Evolutionary conservation across 2,113 vertebrate genomes (phyloP), one percentile per base, ranked within the genome.

Genomic region (Cryptomyrus ogoouensis): DNA sequence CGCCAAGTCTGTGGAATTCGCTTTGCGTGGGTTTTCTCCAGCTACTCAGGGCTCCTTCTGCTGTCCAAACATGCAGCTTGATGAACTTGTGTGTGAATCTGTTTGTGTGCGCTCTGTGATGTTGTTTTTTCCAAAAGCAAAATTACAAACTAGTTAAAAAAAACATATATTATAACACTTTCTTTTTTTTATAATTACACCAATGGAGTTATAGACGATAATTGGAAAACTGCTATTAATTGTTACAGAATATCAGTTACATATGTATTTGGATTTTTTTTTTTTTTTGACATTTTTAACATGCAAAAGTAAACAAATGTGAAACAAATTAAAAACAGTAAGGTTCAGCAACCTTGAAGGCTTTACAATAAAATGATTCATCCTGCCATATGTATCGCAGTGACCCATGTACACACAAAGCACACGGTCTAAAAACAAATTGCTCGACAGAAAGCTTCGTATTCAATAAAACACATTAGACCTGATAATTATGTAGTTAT

Each of bases 11-110:
- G 21, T n/a, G 62, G 62, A 70, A 31, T 70, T 31, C 8, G 62
- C 62, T 31, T 31, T 27, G 85, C n/a, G 19, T 39, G 39, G 42
- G 24, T 17, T 86, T 86, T 86, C 21, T 12, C 17, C 2, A 9
- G 42, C 24, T 5, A 3, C 47, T n/a, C 47, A 4, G 83, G n/a
- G 47, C 5, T 86, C 83, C 83, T 86, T 24, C 46, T 7, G 44
- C 44, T 6, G 46, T 50, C 83, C 46, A 86, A 27, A 86, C 19
- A 31, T 90, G 89, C 88, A 70, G 62, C 87, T 49, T 17, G 74
- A 39, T 80, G 13, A 80, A 80, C 74, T 80, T 44, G 86, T 46
- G 31, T 83, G 70, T 13, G 35, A 42, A 21, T 74, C 27, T 52
- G 56, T 19, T 5, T 50, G 27, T 52, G 70, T 21, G n/a, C 42